These are phyloP conservation scores for Vombatus ursinus DNA, from an alignment of 2,113 vertebrate genomes.

Conservation along the genomic window DNA sequence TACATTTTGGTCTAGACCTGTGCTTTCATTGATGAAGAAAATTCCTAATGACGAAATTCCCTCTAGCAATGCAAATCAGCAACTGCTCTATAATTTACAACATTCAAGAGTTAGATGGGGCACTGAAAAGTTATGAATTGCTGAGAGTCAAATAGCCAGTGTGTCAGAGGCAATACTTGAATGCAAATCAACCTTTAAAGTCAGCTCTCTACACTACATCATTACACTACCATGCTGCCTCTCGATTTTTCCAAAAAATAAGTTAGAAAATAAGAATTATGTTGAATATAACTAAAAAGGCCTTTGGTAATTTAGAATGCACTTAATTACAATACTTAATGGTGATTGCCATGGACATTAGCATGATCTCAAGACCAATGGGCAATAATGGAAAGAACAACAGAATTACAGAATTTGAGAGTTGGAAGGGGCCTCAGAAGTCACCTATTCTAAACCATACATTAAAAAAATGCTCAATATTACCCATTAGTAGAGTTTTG, in stretches of 20 bases:
- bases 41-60: neutral
- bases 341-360: neutral
- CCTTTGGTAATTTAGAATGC: constrained; percentile 5
- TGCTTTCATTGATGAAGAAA: neutral
- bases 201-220: neutral
- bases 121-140: neutral
- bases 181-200: neutral
- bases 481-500: neutral
- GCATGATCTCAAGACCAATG: neutral
- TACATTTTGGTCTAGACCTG: neutral
- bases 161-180: constrained; percentile 16
- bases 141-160: constrained; percentile 3
- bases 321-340: neutral
- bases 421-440: neutral
- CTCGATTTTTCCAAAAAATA: constrained; percentile 40
- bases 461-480: neutral
- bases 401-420: neutral
- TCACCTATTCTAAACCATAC: neutral
- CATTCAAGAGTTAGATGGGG: neutral
- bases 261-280: constrained; percentile 13
- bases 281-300: constrained; percentile 33
- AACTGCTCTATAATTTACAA: neutral
- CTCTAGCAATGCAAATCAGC: neutral
- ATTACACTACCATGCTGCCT: neutral
- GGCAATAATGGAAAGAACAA: neutral